Evolutionary conservation across 2,797 vertebrate species (phyloP), one percentile per base, ranked within the genome.

Genomic region (Botia almorhae): DNA sequence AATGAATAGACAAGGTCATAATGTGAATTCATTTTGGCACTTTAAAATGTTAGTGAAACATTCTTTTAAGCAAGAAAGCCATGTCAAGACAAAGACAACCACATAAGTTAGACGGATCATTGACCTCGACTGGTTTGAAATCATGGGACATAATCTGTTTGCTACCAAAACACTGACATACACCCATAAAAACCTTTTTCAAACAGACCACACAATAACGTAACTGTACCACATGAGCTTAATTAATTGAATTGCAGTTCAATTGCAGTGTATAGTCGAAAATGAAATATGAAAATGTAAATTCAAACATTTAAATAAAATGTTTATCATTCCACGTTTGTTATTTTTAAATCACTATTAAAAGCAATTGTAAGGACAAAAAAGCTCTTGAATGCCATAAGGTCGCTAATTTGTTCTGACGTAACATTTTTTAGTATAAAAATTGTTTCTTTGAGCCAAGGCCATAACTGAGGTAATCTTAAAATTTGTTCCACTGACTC

Each of bases 1-100:
- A 51, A 83, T 19, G 74, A 84, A 80, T 78, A 63, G 39, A 69
- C 43, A 50, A 53, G n/a, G 81, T 13, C 69, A 69, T 83, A 81
- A 76, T 65, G 1, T 4, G 46, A 70, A 67, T 78, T 46, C 14
- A 79, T 71, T 65, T 78, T 80, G 72, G 60, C 75, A 82, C 36
- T 74, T 81, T 13, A 26, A 81, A 82, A 73, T 19, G 80, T 46
- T 61, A 67, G 39, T 55, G 84, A 82, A 82, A 83, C 65, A 82
- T 71, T 78, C 65, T 46, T 64, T 16, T 13, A 71, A 76, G 43
- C 11, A 2, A 77, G 72, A 78, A 78, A 56, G 26, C 39, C 46
- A 51, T 74, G 7, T 84, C 19, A 23, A 74, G 65, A 69, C 58
- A 72, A 51, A 70, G 55, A 76, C 63, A 61, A 61, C 50, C 63